These are phyloP conservation scores for Eretmocerus hayati DNA, from an alignment of 2,888 invertebrate genomes.

Conservation along the genomic window DNA sequence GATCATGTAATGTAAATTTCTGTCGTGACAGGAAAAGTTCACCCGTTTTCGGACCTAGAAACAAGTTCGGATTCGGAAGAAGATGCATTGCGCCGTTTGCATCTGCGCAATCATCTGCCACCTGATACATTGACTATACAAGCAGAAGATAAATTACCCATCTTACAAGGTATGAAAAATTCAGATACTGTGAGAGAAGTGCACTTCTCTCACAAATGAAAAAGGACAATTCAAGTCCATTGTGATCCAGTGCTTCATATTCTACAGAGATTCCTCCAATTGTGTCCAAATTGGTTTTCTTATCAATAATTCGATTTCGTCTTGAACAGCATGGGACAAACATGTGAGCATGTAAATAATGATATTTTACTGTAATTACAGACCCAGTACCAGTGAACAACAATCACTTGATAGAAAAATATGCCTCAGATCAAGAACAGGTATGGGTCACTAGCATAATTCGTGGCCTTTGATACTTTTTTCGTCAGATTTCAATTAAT, in stretches of 20 bases:
- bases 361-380: constrained; percentile 11
- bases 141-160: constrained; percentile 48
- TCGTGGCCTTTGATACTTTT: too few species aligned
- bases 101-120: constrained; percentile 36
- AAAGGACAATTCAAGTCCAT: too few species aligned
- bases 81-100: constrained; percentile 57
- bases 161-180: constrained; percentile 34
- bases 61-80: constrained; percentile 72
- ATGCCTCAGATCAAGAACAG: constrained; percentile 27
- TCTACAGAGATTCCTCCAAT: too few species aligned
- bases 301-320: too few species aligned
- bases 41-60: constrained; percentile 58
- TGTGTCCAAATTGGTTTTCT: too few species aligned
- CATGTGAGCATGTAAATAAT: neutral
- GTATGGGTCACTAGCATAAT: constrained; percentile 12
- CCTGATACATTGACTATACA: constrained; percentile 43
- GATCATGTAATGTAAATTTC: neutral
- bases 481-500: neutral
- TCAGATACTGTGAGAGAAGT: too few species aligned
- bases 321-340: too few species aligned
- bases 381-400: constrained; percentile 26
- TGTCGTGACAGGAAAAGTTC: constrained; percentile 51
- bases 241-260: too few species aligned
- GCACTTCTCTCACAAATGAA: too few species aligned
- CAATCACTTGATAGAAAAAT: constrained; percentile 27